These are phyloP conservation scores for Passer domesticus DNA, from an alignment of 2,113 vertebrate species.

Conservation along the genomic window DNA sequence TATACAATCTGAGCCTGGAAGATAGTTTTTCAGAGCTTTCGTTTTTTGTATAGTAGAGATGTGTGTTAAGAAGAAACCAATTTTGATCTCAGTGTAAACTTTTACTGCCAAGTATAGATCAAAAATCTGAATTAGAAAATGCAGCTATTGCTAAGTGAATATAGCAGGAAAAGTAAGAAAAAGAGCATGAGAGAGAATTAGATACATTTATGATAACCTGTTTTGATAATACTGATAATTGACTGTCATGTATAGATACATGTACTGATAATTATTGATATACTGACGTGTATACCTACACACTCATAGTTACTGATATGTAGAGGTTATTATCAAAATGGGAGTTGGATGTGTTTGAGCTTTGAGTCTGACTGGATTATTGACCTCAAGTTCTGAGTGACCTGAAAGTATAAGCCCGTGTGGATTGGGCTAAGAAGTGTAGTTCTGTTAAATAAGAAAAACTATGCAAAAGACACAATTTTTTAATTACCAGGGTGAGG, in stretches of 20 bases:
- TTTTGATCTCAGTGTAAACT: not conserved
- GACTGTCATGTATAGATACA: no score
- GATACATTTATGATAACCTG: not conserved
- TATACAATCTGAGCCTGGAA: not conserved
- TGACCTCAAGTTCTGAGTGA: not conserved
- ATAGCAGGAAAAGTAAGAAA: not conserved
- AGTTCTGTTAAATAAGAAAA: not conserved
- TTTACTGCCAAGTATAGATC: not conserved
- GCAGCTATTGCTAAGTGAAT: not conserved
- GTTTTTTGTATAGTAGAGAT: not conserved
- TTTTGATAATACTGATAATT: not conserved
- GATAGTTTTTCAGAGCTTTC: not conserved
- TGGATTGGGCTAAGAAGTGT: not conserved
- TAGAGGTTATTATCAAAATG: not conserved
- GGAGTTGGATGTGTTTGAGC: not conserved
- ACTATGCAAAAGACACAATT: not conserved
- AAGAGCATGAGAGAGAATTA: not conserved
- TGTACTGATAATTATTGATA: not conserved
- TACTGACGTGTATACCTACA: no score
- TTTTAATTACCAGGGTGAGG: not conserved
- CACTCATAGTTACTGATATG: not conserved
- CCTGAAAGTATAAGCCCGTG: not conserved
- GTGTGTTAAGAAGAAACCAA: not conserved
- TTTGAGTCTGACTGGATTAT: not conserved
- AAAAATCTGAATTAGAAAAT: not conserved